Base-by-base conservation (phyloP, 2,113 vertebrate species). In the Hiodon tergisus region DNA sequence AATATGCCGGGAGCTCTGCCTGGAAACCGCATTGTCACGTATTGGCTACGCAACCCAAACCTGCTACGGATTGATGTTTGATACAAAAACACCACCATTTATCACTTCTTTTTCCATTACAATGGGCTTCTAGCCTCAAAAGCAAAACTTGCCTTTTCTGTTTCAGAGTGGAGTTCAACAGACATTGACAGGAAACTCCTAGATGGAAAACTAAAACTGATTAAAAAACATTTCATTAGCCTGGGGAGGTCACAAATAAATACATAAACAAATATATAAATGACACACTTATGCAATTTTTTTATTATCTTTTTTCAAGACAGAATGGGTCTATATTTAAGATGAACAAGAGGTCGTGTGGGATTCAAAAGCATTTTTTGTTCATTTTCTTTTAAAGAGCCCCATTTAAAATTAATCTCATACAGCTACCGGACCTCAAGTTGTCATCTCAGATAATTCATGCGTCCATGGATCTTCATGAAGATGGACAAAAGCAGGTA, bases 361-460 rank as follows among this genome's bases (percentile, higher is more conserved):
- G 57, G 48, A 52, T 70, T 47, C 59, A 61, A 76, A 65, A 77
- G 69, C 5, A 31, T 83, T 51, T 72, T 73, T 72, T 77, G 79
- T 75, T 67, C 74, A 54, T 72, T 76, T 71, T 78, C 78, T 81
- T 77, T 77, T 80, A 66, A 65, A 59, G 69, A 83, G 73, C 46
- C 75, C 79, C 76, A 54, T 76, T 73, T 79, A 81, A 82, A 85
- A 79, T 84, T 72, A 78, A 79, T 82, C 83, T 88, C 84, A 79
- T 79, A 81, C 81, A 82, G 84, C 83, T 58, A 82, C 70, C 75
- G 81, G 89, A 84, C 88, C 85, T 85, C 83, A 68, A 77, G 69
- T 74, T 89, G 84, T 89, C 87, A 89, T 85, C 86, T 86, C 85
- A 3, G 67, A 86, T 86, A 87, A 88, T 83, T 86, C 74, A 82